Base-by-base conservation (phyloP, 2,797 vertebrate species). In the Acanthiza pusilla region DNA sequence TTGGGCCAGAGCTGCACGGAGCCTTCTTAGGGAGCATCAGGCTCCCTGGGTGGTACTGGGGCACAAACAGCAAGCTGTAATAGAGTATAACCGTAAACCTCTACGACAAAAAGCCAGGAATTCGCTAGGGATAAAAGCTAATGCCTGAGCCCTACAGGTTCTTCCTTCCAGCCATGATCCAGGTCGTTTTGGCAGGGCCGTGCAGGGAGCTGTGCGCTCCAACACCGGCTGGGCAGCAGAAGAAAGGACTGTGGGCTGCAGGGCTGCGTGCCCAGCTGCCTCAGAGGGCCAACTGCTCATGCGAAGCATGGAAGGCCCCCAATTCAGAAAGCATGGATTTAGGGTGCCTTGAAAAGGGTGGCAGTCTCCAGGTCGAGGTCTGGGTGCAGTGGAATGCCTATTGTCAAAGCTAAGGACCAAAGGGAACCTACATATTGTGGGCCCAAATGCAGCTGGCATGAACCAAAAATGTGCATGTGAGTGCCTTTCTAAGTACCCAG, bases 401-500 rank as follows among this genome's bases (percentile, higher is more conserved):
- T 96, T 97, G 91, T 96, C 72, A 71, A 47, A 55, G 72, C 88
- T 90, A 95, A 95, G 97, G 88, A 97, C 94, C 89, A 81, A 93
- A 96, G 89, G 11, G 25, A 97, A 95, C 42, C 93, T 90, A 63
- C 57, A 42, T 90, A 96, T 93, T 96, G 85, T 95, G 86, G 91
- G 74, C 87, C 85, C 86, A 94, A 96, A 96, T 84, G 89, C 91
- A 93, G 88, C 96, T 97, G 97, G 97, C 97, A 96, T 5, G 0
- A 91, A 95, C 95, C 95, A 97, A 90, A 97, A 98, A 97, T 97
- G 93, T 96, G 91, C 96, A 88, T 97, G 96, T 97, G 97, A 98
- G 96, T 93, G 95, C 96, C 97, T 97, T 97, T 97, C 97, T 97
- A 97, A 97, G 87, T 96, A 96, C 91, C 90, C 93, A 68, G 32